Conservation (phyloP, 2,113 vertebrate species). For the Rousettus leschenaultii region DNA sequence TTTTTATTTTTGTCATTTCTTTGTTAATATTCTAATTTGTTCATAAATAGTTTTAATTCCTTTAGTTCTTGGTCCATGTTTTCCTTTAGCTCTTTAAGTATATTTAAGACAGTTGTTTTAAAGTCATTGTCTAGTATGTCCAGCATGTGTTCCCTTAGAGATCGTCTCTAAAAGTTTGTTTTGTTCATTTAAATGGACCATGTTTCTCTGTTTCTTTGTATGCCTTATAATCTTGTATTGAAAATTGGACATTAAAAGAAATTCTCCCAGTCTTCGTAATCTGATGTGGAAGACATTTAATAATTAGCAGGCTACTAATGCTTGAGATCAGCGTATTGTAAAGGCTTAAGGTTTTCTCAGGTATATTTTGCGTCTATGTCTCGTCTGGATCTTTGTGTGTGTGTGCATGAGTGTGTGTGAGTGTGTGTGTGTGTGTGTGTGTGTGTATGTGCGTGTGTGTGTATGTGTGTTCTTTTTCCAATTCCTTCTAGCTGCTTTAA, state of each 20-base stretch:
- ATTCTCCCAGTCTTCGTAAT: not conserved
- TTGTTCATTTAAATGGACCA: not conserved
- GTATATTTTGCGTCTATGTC: not conserved
- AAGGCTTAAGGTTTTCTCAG: not conserved
- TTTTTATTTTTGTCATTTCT: not conserved
- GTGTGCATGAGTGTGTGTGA: rapidly evolving
- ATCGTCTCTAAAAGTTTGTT: not conserved
- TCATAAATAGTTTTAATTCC: not conserved
- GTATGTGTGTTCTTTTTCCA: not conserved
- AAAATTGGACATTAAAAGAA: not conserved
- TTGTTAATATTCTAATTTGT: not conserved
- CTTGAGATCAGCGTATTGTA: not conserved
- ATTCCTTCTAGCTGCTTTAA: not conserved
- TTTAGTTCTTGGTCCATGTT: not conserved
- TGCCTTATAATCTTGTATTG: not conserved
- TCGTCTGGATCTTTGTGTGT: not conserved
- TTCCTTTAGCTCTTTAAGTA: not conserved
- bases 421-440: no score
- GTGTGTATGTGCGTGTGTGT: no score
- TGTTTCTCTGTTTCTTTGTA: not conserved
- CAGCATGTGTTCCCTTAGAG: not conserved
- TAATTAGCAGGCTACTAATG: not conserved
- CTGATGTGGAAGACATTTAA: not conserved
- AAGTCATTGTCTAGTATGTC: not conserved
- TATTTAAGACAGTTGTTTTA: not conserved